A percentile compares a stretch with the other conserved stretches of the same genome.
Conservation (phyloP, 2,888 invertebrate species). For the Nemotelus pantherinus region DNA sequence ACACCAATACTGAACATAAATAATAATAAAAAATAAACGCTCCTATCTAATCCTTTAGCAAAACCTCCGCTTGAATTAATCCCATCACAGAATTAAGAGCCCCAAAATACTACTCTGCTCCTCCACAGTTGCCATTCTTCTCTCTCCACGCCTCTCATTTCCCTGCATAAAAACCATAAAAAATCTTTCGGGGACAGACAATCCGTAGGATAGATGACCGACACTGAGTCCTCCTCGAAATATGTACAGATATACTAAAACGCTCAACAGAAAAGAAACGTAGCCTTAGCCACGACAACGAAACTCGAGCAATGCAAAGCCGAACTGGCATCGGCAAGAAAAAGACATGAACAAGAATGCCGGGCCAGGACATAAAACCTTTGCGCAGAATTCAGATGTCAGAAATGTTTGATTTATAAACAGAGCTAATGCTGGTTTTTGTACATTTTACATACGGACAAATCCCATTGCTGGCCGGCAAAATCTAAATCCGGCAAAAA, state of each 20-base stretch:
- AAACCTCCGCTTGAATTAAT: conserved; percentile 50
- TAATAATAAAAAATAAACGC: conserved; percentile 11
- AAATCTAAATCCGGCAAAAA: neutral
- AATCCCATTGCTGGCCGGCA: conserved; percentile 31
- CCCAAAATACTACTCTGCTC: conserved; percentile 2
- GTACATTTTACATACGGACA: conserved; percentile 50
- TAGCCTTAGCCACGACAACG: too few species aligned
- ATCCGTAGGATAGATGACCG: conserved; percentile 33
- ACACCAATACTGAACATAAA: conserved; percentile 27
- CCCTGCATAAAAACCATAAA: neutral
- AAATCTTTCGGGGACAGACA: conserved; percentile 34
- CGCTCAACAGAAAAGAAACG: too few species aligned
- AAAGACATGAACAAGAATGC: conserved; percentile 15
- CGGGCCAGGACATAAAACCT: conserved; percentile 47
- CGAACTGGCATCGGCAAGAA: neutral
- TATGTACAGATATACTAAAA: neutral
- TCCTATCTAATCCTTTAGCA: conserved; percentile 34
- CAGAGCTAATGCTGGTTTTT: conserved; percentile 52
- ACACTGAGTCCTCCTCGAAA: conserved; percentile 31
- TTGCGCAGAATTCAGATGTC: conserved; percentile 54
- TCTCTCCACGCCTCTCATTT: neutral
- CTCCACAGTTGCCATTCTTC: neutral
- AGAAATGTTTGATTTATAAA: conserved; percentile 54
- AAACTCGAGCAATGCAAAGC: too few species aligned
- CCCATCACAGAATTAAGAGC: conserved; percentile 47